A percentile compares a stretch with the other conserved stretches of the same genome.
Evolutionary conservation across 2,888 invertebrate species (phyloP).

Genomic region (Thera britannica): DNA sequence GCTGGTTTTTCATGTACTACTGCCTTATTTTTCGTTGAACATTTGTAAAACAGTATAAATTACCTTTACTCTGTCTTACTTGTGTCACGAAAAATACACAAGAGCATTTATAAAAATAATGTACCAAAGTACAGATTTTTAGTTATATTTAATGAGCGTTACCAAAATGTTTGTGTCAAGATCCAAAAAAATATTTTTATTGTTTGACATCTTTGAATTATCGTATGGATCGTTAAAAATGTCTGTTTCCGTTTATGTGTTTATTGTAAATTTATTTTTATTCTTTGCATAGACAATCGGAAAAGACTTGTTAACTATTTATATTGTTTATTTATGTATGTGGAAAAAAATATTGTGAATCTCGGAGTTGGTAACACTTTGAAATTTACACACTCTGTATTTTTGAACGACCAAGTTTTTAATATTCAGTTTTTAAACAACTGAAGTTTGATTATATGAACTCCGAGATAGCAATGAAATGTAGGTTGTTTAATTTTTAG

Average conservation of each 20-base stretch:
- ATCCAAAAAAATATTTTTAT: conserved; percentile 38
- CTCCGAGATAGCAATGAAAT: conserved; percentile 20
- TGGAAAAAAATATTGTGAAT: conserved; percentile 17
- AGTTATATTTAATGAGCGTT: conserved; percentile 51
- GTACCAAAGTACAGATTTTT: conserved; percentile 53
- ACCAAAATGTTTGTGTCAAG: conserved; percentile 46
- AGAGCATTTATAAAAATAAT: conserved; percentile 60
- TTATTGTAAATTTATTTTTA: conserved; percentile 38
- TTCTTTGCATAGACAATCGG: conserved; percentile 48
- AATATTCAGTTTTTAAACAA: not conserved
- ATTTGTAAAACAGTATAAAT: conserved; percentile 43
- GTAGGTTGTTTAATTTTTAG: conserved; percentile 36
- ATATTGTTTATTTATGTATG: conserved; percentile 44
- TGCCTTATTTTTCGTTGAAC: conserved; percentile 45
- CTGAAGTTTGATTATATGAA: not conserved
- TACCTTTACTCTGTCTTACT: conserved; percentile 38
- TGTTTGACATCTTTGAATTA: conserved; percentile 37
- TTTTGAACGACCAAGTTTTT: not conserved
- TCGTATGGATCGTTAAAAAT: conserved; percentile 37
- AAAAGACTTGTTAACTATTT: conserved; percentile 59
- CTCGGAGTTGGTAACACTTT: conserved; percentile 7
- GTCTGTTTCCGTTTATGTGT: conserved; percentile 54
- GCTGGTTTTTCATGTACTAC: conserved; percentile 36
- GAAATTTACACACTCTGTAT: not conserved
- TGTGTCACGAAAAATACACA: conserved; percentile 49